Conservation (phyloP, 1,140 invertebrate genomes). For the Bombyx mandarina region DNA sequence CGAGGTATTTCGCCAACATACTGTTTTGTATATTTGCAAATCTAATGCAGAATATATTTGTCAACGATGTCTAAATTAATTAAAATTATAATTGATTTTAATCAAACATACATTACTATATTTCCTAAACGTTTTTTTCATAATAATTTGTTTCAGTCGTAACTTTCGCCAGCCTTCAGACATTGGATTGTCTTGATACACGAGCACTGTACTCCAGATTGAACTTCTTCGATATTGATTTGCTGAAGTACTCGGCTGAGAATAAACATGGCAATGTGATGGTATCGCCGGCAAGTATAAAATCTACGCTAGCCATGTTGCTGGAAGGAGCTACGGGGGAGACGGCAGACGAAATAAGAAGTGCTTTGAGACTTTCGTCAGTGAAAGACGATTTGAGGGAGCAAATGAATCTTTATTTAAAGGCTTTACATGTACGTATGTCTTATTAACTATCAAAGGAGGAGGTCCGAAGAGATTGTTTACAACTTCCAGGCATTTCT, state of each 20-base stretch:
- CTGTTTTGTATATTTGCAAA: no score
- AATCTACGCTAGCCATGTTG: constrained; percentile 75
- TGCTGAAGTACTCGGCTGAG: constrained; percentile 52
- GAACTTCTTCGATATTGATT: constrained; percentile 73
- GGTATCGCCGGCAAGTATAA: constrained; percentile 79
- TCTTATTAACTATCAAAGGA: not conserved
- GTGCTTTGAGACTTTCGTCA: constrained; percentile 72
- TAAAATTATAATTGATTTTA: no score
- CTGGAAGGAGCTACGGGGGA: constrained; percentile 74
- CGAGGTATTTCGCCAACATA: no score
- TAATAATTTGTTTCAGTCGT: not conserved
- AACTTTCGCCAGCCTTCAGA: constrained; percentile 14
- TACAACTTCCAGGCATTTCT: no score
- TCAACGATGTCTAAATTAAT: no score
- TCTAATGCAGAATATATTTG: no score
- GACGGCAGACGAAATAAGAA: constrained; percentile 73
- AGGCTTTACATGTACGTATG: constrained; percentile 68
- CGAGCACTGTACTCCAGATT: constrained; percentile 46
- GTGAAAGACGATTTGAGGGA: constrained; percentile 56
- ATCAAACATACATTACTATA: no score
- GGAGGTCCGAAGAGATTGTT: no score
- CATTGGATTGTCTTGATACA: constrained; percentile 19
- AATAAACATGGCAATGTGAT: constrained; percentile 73
- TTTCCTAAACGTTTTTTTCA: no score
- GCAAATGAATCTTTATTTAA: constrained; percentile 58